Conservation (phyloP, 1,140 invertebrate genomes). For the Teleogryllus occipitalis region DNA sequence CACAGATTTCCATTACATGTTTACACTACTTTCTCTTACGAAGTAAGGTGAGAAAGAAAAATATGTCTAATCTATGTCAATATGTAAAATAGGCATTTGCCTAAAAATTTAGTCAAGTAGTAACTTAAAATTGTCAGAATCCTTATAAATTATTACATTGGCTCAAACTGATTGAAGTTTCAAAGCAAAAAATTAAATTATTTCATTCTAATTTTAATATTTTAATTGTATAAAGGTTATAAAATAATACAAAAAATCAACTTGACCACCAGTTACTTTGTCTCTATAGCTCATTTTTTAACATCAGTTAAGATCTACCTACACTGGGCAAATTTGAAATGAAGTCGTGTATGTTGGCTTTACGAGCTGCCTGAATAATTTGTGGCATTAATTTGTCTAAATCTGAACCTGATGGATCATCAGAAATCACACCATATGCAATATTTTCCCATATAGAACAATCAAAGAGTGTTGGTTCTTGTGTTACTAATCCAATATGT, state of each 20-base stretch:
- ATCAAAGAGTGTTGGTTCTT: constrained; percentile 47
- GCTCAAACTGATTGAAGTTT: neutral
- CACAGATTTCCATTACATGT: no score
- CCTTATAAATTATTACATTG: no score
- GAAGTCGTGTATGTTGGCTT: constrained; percentile 47
- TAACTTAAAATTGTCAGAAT: no score
- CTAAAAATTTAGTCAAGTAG: no score
- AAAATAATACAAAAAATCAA: neutral
- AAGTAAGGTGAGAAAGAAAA: no score
- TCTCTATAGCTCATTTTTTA: constrained; percentile 38
- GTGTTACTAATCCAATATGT: constrained; percentile 42
- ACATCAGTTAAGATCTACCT: neutral
- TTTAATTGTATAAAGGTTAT: neutral
- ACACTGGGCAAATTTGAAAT: constrained; percentile 15
- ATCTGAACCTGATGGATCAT: constrained; percentile 19
- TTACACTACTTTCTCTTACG: no score
- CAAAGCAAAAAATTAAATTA: neutral
- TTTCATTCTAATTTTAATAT: neutral
- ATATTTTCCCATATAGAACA: constrained; percentile 47
- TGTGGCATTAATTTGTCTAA: constrained; percentile 38
- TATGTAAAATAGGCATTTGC: no score
- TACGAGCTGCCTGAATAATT: constrained; percentile 36
- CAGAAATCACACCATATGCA: constrained; percentile 29
- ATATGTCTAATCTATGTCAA: no score
- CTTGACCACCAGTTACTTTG: constrained; percentile 67